Evolutionary conservation across 2,888 invertebrate genomes (phyloP).

Genomic region (Pseudeuparius sepicola): DNA sequence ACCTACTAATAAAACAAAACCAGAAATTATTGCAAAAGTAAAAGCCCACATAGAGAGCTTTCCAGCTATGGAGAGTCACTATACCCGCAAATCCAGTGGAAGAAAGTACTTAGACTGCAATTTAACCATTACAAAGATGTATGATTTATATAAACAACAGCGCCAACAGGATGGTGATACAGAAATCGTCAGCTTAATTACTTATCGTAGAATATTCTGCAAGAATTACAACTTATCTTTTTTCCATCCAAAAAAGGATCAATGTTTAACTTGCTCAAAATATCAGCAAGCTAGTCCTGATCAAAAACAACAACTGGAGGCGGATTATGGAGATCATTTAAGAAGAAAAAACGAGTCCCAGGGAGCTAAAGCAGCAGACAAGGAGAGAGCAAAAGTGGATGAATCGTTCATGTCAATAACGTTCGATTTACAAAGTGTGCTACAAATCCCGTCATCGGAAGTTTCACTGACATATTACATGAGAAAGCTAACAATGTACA

Average conservation of each 20-base stretch:
- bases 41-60: conserved; percentile 13
- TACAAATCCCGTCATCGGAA: conserved; percentile 27
- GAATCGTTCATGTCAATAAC: conserved; percentile 22
- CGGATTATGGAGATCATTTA: conserved; percentile 8
- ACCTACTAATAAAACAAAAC: conserved; percentile 9
- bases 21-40: conserved; percentile 3
- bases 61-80: conserved; percentile 12
- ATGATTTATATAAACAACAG: conserved; percentile 7
- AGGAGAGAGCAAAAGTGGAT: conserved; percentile 21
- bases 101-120: conserved; percentile 9
- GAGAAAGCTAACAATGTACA: conserved; percentile 28
- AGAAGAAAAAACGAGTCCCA: conserved; percentile 10
- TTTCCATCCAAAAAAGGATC: conserved; percentile 7
- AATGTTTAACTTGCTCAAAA: conserved; percentile 7
- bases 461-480: conserved; percentile 27
- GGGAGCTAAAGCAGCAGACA: conserved; percentile 21
- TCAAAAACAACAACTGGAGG: conserved; percentile 4
- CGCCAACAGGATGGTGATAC: conserved; percentile 3
- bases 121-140: conserved; percentile 10
- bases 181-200: conserved; percentile 12
- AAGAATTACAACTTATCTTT: conserved; percentile 17
- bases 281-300: conserved; percentile 8
- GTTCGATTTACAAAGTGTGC: conserved; percentile 27
- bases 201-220: conserved; percentile 21
- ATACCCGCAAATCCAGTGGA: conserved; percentile 4